phyloP scores from a whole-genome alignment of 1,140 invertebrate genomes.

The Drosophila orena region DNA sequence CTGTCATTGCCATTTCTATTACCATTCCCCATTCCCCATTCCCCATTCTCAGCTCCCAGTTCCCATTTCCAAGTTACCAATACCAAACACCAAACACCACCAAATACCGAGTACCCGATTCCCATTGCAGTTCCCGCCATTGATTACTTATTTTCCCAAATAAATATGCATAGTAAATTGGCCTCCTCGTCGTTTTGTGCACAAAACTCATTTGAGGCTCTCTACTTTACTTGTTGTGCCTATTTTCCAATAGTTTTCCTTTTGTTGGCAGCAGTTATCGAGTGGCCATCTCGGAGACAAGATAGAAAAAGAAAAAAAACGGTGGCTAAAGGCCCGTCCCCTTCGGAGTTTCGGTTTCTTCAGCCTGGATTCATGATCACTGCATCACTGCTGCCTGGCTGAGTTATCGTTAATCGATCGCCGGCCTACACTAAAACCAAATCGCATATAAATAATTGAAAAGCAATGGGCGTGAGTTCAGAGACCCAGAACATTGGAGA shows the following conservation, averaged over 20 bases:
- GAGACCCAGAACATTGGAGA: conserved; percentile 8
- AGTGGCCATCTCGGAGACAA: conserved; percentile 52
- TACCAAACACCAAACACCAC: neutral
- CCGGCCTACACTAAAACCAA: conserved; percentile 50
- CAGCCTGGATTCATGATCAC: conserved; percentile 9
- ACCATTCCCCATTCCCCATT: conserved; percentile 1
- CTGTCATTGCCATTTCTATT: conserved; percentile 36
- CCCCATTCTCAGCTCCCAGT: neutral
- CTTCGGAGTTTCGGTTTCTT: conserved; percentile 3
- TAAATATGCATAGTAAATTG: conserved; percentile 82
- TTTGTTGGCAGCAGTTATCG: conserved; percentile 59
- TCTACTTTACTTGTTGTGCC: conserved; percentile 19
- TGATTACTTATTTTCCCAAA: conserved; percentile 82
- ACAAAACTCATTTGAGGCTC: conserved; percentile 66
- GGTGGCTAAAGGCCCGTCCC: conserved; percentile 26
- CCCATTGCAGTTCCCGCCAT: conserved; percentile 32
- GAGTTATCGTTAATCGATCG: conserved; percentile 75
- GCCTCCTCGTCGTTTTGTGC: conserved; percentile 14
- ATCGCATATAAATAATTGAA: conserved; percentile 55
- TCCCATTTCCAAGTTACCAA: neutral
- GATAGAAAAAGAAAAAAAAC: conserved; percentile 5
- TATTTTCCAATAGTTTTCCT: conserved; percentile 5
- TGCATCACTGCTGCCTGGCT: conserved; percentile 34
- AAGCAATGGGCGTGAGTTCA: conserved; percentile 21
- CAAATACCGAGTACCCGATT: neutral